Evolutionary conservation across 1,140 invertebrate genomes (phyloP), one percentile per base, ranked within the genome.

Genomic region (Anastatus disparis): DNA sequence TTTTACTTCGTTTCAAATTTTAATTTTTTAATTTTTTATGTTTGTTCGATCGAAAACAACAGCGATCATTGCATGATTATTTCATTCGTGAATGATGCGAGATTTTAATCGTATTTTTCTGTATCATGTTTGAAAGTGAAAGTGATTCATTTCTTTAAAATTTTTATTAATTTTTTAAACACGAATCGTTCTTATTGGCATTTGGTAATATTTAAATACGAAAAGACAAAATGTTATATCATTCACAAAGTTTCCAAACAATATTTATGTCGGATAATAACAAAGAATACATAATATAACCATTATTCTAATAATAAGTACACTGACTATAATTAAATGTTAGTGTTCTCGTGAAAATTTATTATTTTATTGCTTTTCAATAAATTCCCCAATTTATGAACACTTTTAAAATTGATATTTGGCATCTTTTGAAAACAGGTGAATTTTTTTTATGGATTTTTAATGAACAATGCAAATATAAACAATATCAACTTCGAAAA

Each of bases 351-450:
- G n/a, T n/a, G n/a, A n/a, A n/a, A n/a, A n/a, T n/a, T n/a, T n/a
- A n/a, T n/a, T n/a, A n/a, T n/a, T n/a, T n/a, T n/a, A n/a, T n/a
- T n/a, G n/a, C n/a, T n/a, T n/a, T n/a, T n/a, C n/a, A n/a, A n/a
- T n/a, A n/a, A n/a, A n/a, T n/a, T n/a, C n/a, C n/a, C n/a, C n/a
- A n/a, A n/a, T n/a, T 56, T 22, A 20, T 38, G 17, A 56, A 59
- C 56, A 59, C 56, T 59, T 59, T 20, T 13, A 22, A 42, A 42
- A 24, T 22, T 17, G n/a, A 55, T 35, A 35, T 55, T 55, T 55
- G 52, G 52, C 52, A 55, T 55, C 52, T 35, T 27, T 52, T 3
- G 10, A 35, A 55, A 48, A 48, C 17, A 48, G 24, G 24, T n/a
- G n/a, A n/a, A n/a, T n/a, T n/a, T n/a, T n/a, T n/a, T n/a, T n/a